These are phyloP conservation scores for Brachyopa scutellaris DNA, from an alignment of 2,888 invertebrate species.

Conservation along the genomic window DNA sequence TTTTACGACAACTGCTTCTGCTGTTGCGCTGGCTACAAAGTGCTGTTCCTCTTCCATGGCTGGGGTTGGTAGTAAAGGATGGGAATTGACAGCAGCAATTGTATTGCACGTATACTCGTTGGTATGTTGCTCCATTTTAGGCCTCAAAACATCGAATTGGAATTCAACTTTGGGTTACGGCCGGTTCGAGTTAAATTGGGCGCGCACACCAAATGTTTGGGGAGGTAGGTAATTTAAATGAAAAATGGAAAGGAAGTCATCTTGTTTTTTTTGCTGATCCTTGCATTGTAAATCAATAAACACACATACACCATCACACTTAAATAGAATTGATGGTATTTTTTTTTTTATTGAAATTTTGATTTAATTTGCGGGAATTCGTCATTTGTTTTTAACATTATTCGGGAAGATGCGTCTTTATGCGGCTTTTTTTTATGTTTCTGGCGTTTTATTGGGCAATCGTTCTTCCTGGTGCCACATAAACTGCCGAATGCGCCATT, in stretches of 20 bases:
- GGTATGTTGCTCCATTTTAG: not conserved
- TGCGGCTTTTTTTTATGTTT: constrained; percentile 23
- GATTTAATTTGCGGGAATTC: constrained; percentile 45
- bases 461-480: not conserved
- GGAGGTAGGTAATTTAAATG: constrained; percentile 9
- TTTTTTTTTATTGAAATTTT: constrained; percentile 7
- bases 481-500: not conserved
- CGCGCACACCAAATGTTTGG: not conserved
- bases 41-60: constrained; percentile 16
- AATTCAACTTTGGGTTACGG: not conserved
- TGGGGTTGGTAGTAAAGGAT: constrained; percentile 7
- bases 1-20: constrained; percentile 51
- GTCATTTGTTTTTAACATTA: constrained; percentile 34
- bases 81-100: not conserved
- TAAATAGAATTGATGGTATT: not conserved
- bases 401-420: not conserved
- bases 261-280: constrained; percentile 4
- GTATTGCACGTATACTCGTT: too few relatives aligned
- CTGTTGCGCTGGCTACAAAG: constrained; percentile 34
- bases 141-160: too few relatives aligned
- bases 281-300: constrained; percentile 33
- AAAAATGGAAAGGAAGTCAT: constrained; percentile 21
- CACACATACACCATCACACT: not conserved
- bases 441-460: constrained; percentile 24
- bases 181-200: constrained; percentile 24